These are phyloP conservation scores for Saccopteryx bilineata DNA, from an alignment of 2,113 vertebrate genomes.

Conservation along the genomic window DNA sequence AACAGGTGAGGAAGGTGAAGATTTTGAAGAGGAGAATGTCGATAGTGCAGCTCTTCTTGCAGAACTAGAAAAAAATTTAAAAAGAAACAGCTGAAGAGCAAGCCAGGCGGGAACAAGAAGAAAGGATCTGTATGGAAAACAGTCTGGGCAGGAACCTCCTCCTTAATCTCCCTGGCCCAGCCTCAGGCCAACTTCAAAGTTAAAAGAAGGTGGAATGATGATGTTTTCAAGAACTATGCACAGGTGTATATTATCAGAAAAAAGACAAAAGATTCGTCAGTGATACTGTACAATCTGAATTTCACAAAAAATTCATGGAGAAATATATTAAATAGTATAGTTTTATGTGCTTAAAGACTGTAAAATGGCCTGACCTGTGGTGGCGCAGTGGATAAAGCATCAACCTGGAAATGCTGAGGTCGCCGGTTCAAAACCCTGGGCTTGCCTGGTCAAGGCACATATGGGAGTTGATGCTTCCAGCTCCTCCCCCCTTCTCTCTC, in stretches of 20 bases:
- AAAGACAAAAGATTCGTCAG: conserved; percentile 98
- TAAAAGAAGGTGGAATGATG: conserved; percentile 99
- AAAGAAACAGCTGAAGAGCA: no score
- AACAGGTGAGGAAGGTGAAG: conserved; percentile 67
- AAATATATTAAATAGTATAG: conserved; percentile 98
- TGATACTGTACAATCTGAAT: conserved; percentile 96
- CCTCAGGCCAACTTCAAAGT: conserved; percentile 94
- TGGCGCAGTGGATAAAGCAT: no score
- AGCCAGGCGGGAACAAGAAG: conserved; percentile 88
- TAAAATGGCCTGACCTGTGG: no score
- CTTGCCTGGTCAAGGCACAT: no score
- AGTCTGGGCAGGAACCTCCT: conserved; percentile 97
- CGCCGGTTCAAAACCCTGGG: no score
- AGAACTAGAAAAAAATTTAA: no score
- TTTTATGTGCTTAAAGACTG: conserved; percentile 83
- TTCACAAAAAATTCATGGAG: conserved; percentile 97
- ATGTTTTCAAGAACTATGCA: conserved; percentile 99
- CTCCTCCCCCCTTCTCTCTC: no score
- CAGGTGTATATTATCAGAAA: conserved; percentile 96
- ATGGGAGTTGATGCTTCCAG: no score
- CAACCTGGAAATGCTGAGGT: no score
- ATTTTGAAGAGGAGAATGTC: no score
- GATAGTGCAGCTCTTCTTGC: no score
- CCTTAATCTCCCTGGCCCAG: conserved; percentile 94
- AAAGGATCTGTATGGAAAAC: conserved; percentile 98